These are phyloP conservation scores for Scelioninae gen. 2 DNA, from an alignment of 2,888 invertebrate species.

Conservation along the genomic window DNA sequence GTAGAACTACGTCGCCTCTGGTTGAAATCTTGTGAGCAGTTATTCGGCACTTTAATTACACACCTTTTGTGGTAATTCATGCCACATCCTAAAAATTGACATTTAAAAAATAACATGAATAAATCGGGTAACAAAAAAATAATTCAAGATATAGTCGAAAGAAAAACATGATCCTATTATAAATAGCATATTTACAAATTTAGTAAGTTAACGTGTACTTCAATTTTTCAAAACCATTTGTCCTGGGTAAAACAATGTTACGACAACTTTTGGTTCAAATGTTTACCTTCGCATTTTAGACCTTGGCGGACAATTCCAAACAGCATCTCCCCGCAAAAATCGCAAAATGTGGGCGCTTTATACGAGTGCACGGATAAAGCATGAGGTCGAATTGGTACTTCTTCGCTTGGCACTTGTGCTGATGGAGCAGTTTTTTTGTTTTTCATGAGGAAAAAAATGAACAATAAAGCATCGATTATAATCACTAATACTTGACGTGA, in stretches of 20 bases:
- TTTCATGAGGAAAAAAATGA: constrained; percentile 22
- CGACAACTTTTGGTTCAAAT: too few relatives aligned
- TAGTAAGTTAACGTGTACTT: too few relatives aligned
- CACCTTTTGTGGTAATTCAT: constrained; percentile 99
- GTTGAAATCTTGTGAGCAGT: constrained; percentile 83
- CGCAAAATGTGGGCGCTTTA: constrained; percentile 99
- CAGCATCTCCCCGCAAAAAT: constrained; percentile 99
- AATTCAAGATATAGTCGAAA: background rate
- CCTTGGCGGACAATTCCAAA: constrained; percentile 99
- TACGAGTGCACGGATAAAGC: constrained; percentile 97
- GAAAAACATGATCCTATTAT: background rate
- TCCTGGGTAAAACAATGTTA: too few relatives aligned
- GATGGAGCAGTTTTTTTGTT: constrained; percentile 40
- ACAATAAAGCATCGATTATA: constrained; percentile 40
- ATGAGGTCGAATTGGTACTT: constrained; percentile 88
- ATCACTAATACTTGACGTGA: background rate
- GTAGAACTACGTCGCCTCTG: constrained; percentile 72
- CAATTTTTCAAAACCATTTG: too few relatives aligned
- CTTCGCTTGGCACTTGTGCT: constrained; percentile 78
- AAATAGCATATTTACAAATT: too few relatives aligned
- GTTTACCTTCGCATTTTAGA: constrained; percentile 96
- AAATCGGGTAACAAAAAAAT: background rate
- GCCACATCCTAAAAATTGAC: constrained; percentile 86
- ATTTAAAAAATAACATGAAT: background rate
- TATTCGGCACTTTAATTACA: constrained; percentile 97